Base-by-base conservation (phyloP, 2,797 vertebrate genomes). In the Decapterus maruadsi region DNA sequence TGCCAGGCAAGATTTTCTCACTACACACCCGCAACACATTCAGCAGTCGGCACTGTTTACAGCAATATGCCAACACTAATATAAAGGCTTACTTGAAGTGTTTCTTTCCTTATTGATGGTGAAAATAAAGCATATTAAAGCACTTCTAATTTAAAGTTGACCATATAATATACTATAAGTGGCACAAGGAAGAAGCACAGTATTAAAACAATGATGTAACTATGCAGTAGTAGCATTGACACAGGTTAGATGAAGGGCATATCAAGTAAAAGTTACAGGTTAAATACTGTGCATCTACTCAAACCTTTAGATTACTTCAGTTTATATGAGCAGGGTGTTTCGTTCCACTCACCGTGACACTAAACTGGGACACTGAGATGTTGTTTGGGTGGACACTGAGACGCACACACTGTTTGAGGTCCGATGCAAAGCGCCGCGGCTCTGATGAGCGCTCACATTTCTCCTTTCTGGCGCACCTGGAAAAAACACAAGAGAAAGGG, bases 291-390 rank as follows among this genome's bases (percentile, higher is more conserved):
- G 1, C 31, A 68, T 34, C 13, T 22, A 38, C 12, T 69, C 12
- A 51, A 51, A 58, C n/a, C 36, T 45, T 29, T 45, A 55, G 34
- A 58, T 46, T 8, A 36, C 20, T 61, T 64, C 20, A 11, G 17
- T 45, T 50, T 13, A 54, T 56, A 26, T 42, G 55, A 45, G 19
- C 46, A 7, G 31, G 31, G 26, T 48, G 26, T 74, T 80, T 74
- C 31, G 1, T 6, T 81, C 66, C n/a, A 90, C 98, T 97, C 93
- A 99, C 98, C 96, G 96, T 95, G 46, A 99, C 97, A 2, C 96
- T 99, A 85, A 97, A 99, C 94, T 99, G 98, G 82, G 97, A 99
- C 86, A 99, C 98, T 0, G 98, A 99, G 93, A 99, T 99, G 95
- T 99, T 99, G 95, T 96, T 99, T 78, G 98, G 98, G 60, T 98